These are phyloP conservation scores for Octodonta nipae DNA, from an alignment of 2,888 invertebrate species.

Conservation along the genomic window DNA sequence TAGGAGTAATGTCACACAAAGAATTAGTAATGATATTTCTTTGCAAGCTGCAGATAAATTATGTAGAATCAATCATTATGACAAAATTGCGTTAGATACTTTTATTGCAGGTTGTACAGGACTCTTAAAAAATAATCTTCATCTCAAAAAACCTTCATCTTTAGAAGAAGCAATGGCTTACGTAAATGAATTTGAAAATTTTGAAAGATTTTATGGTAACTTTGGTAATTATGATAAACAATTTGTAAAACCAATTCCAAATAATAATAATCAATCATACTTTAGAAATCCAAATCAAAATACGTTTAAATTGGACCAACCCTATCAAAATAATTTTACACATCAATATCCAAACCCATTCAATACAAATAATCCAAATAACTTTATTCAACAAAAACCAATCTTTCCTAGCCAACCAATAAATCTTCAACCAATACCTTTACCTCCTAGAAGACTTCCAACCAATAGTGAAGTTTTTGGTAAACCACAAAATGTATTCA, in stretches of 20 bases:
- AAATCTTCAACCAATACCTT: slow-evolving; percentile 3
- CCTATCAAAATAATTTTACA: not conserved
- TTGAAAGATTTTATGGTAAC: not conserved
- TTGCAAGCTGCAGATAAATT: not conserved
- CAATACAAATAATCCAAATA: not conserved
- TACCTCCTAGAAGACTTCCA: not conserved
- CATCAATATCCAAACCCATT: not conserved
- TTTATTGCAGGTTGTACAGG: not conserved
- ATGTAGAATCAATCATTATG: not conserved
- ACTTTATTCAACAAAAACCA: not conserved
- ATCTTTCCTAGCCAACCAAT: slow-evolving; percentile 3
- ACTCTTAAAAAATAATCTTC: not conserved
- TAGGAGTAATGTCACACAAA: not conserved
- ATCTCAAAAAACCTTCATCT: no score
- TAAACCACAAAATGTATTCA: slow-evolving; percentile 3
- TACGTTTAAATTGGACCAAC: not conserved
- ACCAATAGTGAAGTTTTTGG: slow-evolving; percentile 2
- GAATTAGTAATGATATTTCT: not conserved
- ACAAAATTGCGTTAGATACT: not conserved
- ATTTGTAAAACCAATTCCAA: not conserved
- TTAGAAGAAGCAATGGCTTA: no score
- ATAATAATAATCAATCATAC: no score
- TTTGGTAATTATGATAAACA: not conserved
- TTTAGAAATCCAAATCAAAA: no score
- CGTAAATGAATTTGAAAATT: no score